Evolutionary conservation across 2,113 vertebrate genomes (phyloP).

Genomic region (Blennius ocellaris): DNA sequence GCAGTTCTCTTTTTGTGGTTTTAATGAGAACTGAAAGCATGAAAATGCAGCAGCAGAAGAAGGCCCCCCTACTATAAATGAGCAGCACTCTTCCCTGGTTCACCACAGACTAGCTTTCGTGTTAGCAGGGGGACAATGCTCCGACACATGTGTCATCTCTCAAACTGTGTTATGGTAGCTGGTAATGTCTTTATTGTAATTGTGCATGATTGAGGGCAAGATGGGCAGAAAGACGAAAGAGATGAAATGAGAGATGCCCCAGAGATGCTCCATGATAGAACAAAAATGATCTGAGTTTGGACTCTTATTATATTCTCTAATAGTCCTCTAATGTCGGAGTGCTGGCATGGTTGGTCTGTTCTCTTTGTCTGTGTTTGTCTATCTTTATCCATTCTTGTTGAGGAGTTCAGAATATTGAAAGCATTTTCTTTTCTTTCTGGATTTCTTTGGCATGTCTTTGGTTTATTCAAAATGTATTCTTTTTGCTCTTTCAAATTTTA

Average conservation of each 20-base stretch:
- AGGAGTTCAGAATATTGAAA: too few species aligned
- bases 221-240: conserved; percentile 25
- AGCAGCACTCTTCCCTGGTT: conserved; percentile 52
- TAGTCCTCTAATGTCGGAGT: neutral
- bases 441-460: too few species aligned
- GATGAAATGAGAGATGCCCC: conserved; percentile 4
- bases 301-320: conserved; percentile 12
- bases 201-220: conserved; percentile 41
- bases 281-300: conserved; percentile 23
- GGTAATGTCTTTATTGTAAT: conserved; percentile 72
- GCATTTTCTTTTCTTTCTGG: too few species aligned
- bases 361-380: neutral
- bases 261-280: conserved; percentile 29
- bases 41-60: conserved; percentile 65
- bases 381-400: neutral
- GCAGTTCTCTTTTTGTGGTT: conserved; percentile 71
- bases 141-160: conserved; percentile 61
- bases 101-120: conserved; percentile 29
- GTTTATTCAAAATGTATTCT: too few species aligned
- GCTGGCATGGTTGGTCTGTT: neutral
- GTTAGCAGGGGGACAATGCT: conserved; percentile 47
- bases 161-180: conserved; percentile 50
- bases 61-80: conserved; percentile 56
- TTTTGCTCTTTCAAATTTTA: too few species aligned
- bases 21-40: conserved; percentile 82